Conservation (phyloP, 2,888 invertebrate species). For the Dorcus parallelipipedus region DNA sequence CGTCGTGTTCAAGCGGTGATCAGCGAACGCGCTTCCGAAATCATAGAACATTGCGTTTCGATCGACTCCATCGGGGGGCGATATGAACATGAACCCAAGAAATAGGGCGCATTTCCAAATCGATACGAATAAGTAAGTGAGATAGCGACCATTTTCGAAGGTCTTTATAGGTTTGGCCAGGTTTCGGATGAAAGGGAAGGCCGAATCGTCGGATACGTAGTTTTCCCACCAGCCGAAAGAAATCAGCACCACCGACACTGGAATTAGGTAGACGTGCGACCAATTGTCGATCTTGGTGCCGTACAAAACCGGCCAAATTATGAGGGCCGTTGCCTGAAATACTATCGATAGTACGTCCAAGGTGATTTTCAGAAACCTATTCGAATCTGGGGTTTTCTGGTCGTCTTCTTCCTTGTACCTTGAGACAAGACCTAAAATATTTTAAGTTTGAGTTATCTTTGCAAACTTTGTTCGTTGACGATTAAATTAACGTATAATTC, state of each 20-base stretch:
- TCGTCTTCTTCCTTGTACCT: too few species aligned
- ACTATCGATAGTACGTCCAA: constrained; percentile 58
- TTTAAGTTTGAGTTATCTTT: too few species aligned
- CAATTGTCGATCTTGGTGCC: too few species aligned
- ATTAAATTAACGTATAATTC: too few species aligned
- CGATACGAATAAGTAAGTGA: constrained; percentile 69
- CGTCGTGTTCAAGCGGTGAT: constrained; percentile 52
- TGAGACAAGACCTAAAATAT: too few species aligned
- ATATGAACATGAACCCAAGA: constrained; percentile 55
- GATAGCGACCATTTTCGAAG: constrained; percentile 56
- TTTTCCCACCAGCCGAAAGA: constrained; percentile 87
- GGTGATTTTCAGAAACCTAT: too few species aligned
- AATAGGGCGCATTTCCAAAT: constrained; percentile 77
- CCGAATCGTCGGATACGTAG: constrained; percentile 53
- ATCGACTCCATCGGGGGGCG: constrained; percentile 52
- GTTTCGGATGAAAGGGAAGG: constrained; percentile 39
- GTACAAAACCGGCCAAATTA: constrained; percentile 63
- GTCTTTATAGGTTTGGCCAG: constrained; percentile 44
- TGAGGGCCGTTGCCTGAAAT: constrained; percentile 63
- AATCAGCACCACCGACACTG: constrained; percentile 62
- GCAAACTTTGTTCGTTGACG: too few species aligned
- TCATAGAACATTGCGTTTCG: constrained; percentile 52
- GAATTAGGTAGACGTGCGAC: constrained; percentile 47
- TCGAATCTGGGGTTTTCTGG: neutral
- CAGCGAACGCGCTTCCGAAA: constrained; percentile 51